Conservation (phyloP, 2,113 vertebrate species). For the Sakesphorus luctuosus region DNA sequence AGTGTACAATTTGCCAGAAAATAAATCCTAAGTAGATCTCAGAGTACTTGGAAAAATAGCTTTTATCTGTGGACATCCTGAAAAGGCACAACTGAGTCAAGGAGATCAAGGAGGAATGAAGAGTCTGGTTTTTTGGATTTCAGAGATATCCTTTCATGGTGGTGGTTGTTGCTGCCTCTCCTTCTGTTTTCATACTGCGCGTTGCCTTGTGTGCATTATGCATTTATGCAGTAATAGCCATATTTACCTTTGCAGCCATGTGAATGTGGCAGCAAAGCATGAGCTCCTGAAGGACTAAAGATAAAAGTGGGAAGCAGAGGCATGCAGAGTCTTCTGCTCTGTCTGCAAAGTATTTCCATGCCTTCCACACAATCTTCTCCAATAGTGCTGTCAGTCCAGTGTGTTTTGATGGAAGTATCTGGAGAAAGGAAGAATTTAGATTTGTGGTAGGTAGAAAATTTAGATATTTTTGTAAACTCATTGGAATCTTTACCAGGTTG, state of each 20-base stretch:
- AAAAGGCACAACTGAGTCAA: background rate
- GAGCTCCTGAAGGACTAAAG: background rate
- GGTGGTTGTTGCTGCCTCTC: background rate
- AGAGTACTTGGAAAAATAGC: conserved; percentile 1
- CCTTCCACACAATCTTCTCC: background rate
- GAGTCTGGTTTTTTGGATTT: background rate
- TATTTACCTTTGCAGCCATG: conserved; percentile 20
- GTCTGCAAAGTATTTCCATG: background rate
- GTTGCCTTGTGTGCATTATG: background rate
- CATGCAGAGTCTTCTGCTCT: background rate
- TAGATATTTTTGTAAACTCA: background rate
- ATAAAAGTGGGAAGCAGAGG: background rate
- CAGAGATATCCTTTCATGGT: background rate
- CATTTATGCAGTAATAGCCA: conserved; percentile 25
- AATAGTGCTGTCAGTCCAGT: background rate
- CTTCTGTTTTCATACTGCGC: background rate
- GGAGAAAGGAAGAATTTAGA: background rate
- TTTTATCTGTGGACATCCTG: background rate
- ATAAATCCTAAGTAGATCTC: background rate
- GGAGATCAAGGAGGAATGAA: background rate
- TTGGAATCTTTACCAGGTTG: background rate
- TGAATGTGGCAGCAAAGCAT: background rate
- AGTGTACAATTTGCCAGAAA: background rate
- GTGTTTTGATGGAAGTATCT: background rate
- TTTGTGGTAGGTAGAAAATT: background rate